phyloP scores from a whole-genome alignment of 2,888 invertebrate genomes.

The Eupithecia tripunctaria region DNA sequence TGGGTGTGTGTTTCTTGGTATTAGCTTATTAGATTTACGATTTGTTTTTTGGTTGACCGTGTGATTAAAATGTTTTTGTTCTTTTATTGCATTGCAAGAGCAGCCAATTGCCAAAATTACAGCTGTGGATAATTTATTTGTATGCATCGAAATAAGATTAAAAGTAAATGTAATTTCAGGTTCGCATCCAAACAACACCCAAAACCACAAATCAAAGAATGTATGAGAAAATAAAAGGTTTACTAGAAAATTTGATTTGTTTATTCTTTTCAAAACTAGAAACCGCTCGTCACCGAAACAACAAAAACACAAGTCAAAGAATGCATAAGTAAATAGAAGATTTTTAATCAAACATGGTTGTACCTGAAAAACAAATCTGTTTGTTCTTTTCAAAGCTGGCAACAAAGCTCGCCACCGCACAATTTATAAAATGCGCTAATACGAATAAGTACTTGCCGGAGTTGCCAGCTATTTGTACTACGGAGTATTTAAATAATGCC shows the following conservation, averaged over 20 bases:
- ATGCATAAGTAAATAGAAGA: background rate
- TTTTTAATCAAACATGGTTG: background rate
- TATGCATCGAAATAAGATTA: background rate
- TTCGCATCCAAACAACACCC: background rate
- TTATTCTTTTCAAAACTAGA: no score
- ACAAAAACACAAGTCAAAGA: background rate
- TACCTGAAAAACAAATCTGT: background rate
- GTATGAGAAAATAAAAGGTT: background rate
- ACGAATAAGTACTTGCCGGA: slow-evolving; percentile 26
- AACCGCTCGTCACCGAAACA: background rate
- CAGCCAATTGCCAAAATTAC: slow-evolving; percentile 23
- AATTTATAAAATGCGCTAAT: slow-evolving; percentile 37
- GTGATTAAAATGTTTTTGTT: slow-evolving; percentile 16
- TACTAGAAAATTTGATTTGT: no score
- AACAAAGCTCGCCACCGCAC: slow-evolving; percentile 26
- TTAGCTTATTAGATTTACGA: slow-evolving; percentile 50
- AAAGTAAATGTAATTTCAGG: background rate
- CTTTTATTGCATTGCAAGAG: slow-evolving; percentile 18
- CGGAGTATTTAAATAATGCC: slow-evolving; percentile 46
- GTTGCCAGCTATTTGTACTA: slow-evolving; percentile 37
- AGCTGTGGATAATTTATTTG: slow-evolving; percentile 11
- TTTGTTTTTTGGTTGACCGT: slow-evolving; percentile 42
- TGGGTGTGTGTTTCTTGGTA: slow-evolving; percentile 29
- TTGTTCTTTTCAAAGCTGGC: background rate
- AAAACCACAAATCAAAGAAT: background rate